Conservation (phyloP, 2,113 vertebrate species). For the Theristicus caerulescens region DNA sequence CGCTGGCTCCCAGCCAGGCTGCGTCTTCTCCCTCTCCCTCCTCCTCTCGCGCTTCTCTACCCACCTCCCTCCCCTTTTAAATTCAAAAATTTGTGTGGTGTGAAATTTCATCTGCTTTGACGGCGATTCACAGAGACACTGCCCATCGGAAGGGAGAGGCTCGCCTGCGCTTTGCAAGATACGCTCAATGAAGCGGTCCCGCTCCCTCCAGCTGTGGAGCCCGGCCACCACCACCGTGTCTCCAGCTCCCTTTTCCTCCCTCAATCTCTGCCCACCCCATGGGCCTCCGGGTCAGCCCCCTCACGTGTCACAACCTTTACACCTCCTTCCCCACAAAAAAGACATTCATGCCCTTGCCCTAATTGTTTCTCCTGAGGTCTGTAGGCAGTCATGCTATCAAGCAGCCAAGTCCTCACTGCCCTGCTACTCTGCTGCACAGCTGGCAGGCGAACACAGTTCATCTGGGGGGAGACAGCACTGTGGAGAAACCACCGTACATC, state of each 20-base stretch:
- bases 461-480: background rate
- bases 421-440: background rate
- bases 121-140: background rate
- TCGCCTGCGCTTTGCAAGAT: background rate
- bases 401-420: background rate
- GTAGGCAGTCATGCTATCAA: background rate
- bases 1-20: background rate
- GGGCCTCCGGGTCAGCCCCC: background rate
- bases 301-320: background rate
- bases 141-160: background rate
- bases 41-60: background rate
- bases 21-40: slow-evolving; percentile 16
- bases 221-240: rapidly evolving
- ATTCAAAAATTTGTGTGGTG: slow-evolving; percentile 44
- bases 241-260: background rate
- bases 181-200: background rate
- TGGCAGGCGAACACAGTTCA: background rate
- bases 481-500: background rate
- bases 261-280: background rate
- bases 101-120: slow-evolving; percentile 39
- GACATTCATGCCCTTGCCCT: background rate
- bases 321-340: background rate
- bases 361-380: background rate
- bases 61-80: slow-evolving; percentile 31
- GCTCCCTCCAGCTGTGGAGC: background rate